These are phyloP conservation scores for Zaprionus nigranus DNA, from an alignment of 1,140 invertebrate genomes.

Conservation along the genomic window DNA sequence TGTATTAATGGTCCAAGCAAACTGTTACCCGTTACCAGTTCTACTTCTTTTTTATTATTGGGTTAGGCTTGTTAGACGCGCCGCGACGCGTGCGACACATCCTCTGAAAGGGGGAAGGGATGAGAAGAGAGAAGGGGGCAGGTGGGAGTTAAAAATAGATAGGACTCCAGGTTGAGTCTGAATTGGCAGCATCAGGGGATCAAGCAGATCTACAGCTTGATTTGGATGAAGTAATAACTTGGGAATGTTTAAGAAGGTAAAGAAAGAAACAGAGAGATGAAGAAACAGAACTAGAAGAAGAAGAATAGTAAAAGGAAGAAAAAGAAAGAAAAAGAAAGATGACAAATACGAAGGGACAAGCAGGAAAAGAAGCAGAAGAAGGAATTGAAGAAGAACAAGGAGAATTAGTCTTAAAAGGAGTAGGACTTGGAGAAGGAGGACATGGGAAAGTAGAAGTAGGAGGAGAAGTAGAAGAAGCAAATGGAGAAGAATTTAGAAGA, in stretches of 20 bases:
- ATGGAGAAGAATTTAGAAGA: not conserved
- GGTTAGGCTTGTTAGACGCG: not conserved
- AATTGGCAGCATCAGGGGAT: not conserved
- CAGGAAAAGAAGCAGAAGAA: not conserved
- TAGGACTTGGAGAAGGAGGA: not conserved
- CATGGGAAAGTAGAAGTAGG: not conserved
- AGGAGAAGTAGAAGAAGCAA: not conserved
- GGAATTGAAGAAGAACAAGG: accelerated
- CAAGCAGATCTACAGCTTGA: too few species aligned
- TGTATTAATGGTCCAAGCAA: constrained; percentile 66
- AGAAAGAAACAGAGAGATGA: not conserved
- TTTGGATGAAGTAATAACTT: not conserved
- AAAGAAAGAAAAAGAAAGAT: not conserved
- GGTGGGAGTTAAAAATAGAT: not conserved
- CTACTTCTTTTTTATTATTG: not conserved
- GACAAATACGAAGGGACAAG: not conserved
- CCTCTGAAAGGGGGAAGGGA: too few species aligned
- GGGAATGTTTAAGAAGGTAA: not conserved
- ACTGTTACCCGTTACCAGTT: constrained; percentile 5
- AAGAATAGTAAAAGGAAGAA: too few species aligned
- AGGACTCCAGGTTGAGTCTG: not conserved
- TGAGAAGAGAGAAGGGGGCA: too few species aligned
- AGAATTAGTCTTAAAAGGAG: not conserved
- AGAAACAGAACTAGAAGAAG: not conserved
- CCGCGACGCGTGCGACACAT: too few species aligned